Evolutionary conservation across 2,113 vertebrate genomes (phyloP).

Genomic region (Laticauda colubrina): DNA sequence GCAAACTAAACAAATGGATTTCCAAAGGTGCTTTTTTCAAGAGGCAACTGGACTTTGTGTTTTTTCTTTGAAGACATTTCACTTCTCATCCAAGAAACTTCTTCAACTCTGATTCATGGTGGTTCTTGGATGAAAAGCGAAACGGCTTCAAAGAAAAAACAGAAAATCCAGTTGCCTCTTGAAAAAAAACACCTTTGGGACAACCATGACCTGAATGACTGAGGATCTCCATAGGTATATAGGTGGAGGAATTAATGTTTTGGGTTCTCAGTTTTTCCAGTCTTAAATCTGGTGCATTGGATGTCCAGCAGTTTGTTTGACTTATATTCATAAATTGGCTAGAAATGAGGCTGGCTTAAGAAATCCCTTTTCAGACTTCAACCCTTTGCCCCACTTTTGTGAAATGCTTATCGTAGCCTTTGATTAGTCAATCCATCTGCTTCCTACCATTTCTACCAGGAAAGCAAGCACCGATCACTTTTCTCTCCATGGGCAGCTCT

Average conservation of each 20-base stretch:
- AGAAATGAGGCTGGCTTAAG: not conserved
- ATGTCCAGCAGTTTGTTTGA: not conserved
- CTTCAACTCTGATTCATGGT: too few relatives aligned
- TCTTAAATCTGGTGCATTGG: not conserved
- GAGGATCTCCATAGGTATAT: too few relatives aligned
- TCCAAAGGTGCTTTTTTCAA: too few relatives aligned
- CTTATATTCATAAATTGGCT: not conserved
- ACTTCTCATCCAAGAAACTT: too few relatives aligned
- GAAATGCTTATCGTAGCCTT: not conserved
- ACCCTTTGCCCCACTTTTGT: not conserved
- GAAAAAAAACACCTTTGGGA: too few relatives aligned
- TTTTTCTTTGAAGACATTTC: too few relatives aligned
- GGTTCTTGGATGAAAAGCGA: too few relatives aligned
- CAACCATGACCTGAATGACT: too few relatives aligned
- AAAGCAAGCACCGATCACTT: not conserved
- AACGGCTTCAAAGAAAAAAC: too few relatives aligned
- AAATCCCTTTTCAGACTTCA: not conserved
- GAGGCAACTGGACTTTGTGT: too few relatives aligned
- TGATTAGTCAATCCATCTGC: not conserved
- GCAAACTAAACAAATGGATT: not conserved
- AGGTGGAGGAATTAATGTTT: not conserved
- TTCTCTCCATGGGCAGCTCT: not conserved
- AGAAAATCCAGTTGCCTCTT: too few relatives aligned
- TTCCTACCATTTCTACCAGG: not conserved
- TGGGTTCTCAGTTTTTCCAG: not conserved